These are phyloP conservation scores for Semicossyphus pulcher DNA, from an alignment of 2,113 vertebrate species.

Conservation along the genomic window DNA sequence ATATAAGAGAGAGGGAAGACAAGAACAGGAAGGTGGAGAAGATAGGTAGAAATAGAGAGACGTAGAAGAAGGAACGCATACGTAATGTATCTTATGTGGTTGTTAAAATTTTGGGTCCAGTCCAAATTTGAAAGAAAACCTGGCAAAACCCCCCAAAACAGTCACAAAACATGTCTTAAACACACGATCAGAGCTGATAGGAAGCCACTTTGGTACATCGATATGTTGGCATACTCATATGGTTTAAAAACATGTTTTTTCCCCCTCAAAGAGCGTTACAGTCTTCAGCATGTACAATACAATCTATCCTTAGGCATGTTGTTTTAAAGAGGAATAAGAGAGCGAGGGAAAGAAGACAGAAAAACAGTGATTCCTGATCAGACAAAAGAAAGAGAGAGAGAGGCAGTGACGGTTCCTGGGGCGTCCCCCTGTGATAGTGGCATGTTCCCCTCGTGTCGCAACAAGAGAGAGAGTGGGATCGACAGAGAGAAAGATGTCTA, in stretches of 20 bases:
- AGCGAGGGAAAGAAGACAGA: slow-evolving; percentile 18
- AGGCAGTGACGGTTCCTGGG: slow-evolving; percentile 72
- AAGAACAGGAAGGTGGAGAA: neutral
- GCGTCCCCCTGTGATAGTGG: slow-evolving; percentile 74
- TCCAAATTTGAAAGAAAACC: too few relatives aligned
- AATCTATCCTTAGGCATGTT: neutral
- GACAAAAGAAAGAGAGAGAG: slow-evolving; percentile 5
- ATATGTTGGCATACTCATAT: too few relatives aligned
- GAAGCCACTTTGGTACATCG: too few relatives aligned
- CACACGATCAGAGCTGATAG: neutral
- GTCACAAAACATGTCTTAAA: neutral
- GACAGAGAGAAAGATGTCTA: slow-evolving; percentile 85
- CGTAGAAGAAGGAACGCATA: neutral
- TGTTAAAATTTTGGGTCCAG: neutral
- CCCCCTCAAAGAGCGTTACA: neutral
- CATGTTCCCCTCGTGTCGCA: slow-evolving; percentile 80
- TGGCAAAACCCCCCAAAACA: neutral
- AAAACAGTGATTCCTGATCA: slow-evolving; percentile 30
- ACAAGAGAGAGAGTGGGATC: slow-evolving; percentile 83
- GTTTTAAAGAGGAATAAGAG: neutral
- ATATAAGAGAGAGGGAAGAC: slow-evolving; percentile 16
- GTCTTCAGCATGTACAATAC: neutral
- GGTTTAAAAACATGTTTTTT: too few relatives aligned
- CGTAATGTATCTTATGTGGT: neutral
- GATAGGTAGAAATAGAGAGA: neutral